Evolutionary conservation across 2,797 vertebrate genomes (phyloP).

Genomic region (Uromys caudimaculatus): DNA sequence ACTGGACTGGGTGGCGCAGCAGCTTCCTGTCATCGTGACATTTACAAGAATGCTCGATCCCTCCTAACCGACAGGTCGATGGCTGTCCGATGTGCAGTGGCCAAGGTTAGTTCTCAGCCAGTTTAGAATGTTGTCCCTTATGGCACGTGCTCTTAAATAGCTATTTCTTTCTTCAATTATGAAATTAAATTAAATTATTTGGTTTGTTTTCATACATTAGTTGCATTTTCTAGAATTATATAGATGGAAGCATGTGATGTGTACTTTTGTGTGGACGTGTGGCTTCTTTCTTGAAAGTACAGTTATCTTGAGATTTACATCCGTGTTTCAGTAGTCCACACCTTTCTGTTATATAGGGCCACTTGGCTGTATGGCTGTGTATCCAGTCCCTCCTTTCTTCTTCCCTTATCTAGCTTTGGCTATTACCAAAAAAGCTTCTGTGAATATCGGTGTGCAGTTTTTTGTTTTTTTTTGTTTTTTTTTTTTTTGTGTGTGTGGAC

Average conservation of each 20-base stretch:
- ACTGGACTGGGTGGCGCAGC: conserved; percentile 96
- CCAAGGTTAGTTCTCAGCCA: conserved; percentile 90
- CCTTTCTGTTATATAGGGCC: neutral
- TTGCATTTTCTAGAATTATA: conserved; percentile 35
- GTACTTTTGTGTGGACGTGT: neutral
- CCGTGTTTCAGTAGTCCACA: neutral
- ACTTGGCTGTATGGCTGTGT: neutral
- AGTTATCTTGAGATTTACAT: conserved; percentile 34
- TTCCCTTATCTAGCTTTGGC: neutral
- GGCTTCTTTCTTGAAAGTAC: neutral
- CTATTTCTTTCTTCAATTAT: conserved; percentile 27
- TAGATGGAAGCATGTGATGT: neutral
- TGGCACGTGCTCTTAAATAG: neutral
- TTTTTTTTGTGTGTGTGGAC: neutral
- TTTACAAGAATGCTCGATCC: conserved; percentile 98
- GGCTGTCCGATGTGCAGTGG: conserved; percentile 97
- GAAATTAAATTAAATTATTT: neutral
- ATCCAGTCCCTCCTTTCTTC: neutral
- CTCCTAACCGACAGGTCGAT: conserved; percentile 97
- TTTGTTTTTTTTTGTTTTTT: neutral
- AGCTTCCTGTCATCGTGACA: conserved; percentile 97
- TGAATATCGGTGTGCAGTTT: neutral
- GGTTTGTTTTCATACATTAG: neutral
- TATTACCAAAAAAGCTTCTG: neutral
- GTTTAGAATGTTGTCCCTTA: neutral